Percentiles rank a stretch among this genome's conserved stretches.
phyloP scores from a whole-genome alignment of 2,797 vertebrate species.

The Brachyalestes nurse region DNA sequence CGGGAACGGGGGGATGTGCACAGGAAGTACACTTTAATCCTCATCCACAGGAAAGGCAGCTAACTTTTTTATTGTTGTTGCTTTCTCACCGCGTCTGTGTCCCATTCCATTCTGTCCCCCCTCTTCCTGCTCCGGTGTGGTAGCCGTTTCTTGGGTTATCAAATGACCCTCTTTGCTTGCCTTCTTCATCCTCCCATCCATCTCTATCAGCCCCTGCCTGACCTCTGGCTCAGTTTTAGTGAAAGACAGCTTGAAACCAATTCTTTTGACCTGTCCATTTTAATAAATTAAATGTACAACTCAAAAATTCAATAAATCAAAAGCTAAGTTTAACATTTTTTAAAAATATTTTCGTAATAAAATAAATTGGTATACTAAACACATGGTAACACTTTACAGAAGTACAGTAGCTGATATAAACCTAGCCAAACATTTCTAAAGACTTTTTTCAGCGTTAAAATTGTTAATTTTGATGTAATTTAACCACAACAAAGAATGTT shows the following conservation, averaged over 20 bases:
- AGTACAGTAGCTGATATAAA: too few relatives aligned
- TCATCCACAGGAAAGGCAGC: slow-evolving; percentile 62
- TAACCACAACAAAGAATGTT: too few relatives aligned
- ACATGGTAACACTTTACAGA: too few relatives aligned
- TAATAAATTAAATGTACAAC: neutral
- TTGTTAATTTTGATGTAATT: too few relatives aligned
- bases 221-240: slow-evolving; percentile 2
- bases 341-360: too few relatives aligned
- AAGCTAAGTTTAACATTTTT: neutral
- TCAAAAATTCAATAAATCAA: neutral
- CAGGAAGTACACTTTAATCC: slow-evolving; percentile 77
- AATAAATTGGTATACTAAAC: too few relatives aligned
- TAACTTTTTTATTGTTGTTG: slow-evolving; percentile 43
- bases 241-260: neutral
- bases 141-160: slow-evolving; percentile 47
- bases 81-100: slow-evolving; percentile 45
- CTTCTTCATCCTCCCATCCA: slow-evolving; percentile 27
- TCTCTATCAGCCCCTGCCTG: slow-evolving; percentile 40
- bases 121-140: slow-evolving; percentile 32
- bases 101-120: neutral
- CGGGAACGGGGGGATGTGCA: slow-evolving; percentile 54
- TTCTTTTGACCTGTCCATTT: neutral
- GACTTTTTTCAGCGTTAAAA: too few relatives aligned
- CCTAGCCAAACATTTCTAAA: too few relatives aligned
- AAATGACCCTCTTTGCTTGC: slow-evolving; percentile 29